Evolutionary conservation across 2,888 invertebrate species (phyloP).

Genomic region (Heteromurus nitidus): DNA sequence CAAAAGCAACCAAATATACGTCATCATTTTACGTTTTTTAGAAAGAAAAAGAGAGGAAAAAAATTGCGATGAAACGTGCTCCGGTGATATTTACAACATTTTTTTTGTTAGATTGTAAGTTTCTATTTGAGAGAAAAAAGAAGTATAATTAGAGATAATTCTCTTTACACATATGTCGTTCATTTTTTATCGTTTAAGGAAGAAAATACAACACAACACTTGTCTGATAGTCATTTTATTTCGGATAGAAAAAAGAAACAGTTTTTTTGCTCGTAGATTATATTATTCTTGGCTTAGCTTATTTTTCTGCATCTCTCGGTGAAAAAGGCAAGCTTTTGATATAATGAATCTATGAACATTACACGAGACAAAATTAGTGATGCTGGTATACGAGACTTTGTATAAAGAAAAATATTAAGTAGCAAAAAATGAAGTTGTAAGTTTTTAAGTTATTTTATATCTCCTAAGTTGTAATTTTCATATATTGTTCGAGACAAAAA

Average conservation of each 20-base stretch:
- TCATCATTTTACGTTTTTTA: neutral
- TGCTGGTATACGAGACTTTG: conserved; percentile 65
- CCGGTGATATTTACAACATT: conserved; percentile 52
- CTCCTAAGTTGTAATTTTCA: too few relatives aligned
- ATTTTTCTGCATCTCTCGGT: neutral
- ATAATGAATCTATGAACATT: neutral
- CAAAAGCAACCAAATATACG: conserved; percentile 56
- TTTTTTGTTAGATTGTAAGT: neutral
- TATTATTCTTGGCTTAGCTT: neutral
- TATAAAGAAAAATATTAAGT: conserved; percentile 27
- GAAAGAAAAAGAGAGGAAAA: neutral
- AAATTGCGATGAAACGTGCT: conserved; percentile 39
- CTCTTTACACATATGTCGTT: neutral
- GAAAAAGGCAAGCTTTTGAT: neutral
- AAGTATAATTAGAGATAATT: too few relatives aligned
- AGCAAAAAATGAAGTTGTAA: neutral
- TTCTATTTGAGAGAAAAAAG: neutral
- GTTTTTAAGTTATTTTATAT: neutral
- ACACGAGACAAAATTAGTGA: conserved; percentile 59
- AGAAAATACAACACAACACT: neutral
- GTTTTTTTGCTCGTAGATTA: too few relatives aligned
- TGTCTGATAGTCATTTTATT: conserved; percentile 14
- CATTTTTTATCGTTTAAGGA: conserved; percentile 9
- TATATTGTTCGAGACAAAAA: too few relatives aligned
- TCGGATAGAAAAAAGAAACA: neutral